Base-by-base conservation (phyloP, 2,113 vertebrate species). In the Oplegnathus fasciatus region DNA sequence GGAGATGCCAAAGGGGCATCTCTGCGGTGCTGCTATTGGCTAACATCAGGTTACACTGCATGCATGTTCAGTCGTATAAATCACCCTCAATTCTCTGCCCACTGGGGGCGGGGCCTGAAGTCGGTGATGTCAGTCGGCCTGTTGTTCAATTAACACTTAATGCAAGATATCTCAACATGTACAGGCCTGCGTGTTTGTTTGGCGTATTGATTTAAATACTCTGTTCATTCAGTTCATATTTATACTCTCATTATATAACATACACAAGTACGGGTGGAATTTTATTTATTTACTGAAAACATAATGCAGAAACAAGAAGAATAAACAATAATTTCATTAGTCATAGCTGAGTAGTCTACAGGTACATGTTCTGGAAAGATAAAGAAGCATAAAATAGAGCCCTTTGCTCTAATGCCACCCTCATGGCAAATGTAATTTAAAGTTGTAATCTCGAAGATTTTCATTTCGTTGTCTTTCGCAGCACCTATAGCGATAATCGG, bases 1-100 rank as follows among this genome's bases (percentile, higher is more conserved):
- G 37, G 30, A 37, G 82, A 87, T 73, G 76, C 77, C 78, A 78
- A 57, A 24, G 68, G 66, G 69, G 75, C 44, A 77, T 80, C 74
- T 66, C 86, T 42, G 58, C 1, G 48, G 67, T 2, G 62, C 40
- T 50, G 54, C 69, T 40, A 14, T 75, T 87, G 75, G 77, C 85
- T 40, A 32, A 65, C 55, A n/a, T 44, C 44, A 32, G 40, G 61
- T 55, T 48, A 61, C 73, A 54, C 69, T 50, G 20, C 54, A 52
- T 37, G 70, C 55, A n/a, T 69, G 28, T 58, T 70, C 1, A 40
- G 44, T 61, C 11, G 0, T 18, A 6, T 18, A 57, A 71, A 73
- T n/a, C 9, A 5, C 32, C 22, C 34, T n/a, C 28, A 24, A 24
- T 11, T 20, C 22, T 50, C 8, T 40, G 52, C 10, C 28, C 58